Percentiles rank a stretch among this genome's conserved stretches.
Conservation (phyloP, 2,888 invertebrate genomes). For the Priocnemis perturbator region DNA sequence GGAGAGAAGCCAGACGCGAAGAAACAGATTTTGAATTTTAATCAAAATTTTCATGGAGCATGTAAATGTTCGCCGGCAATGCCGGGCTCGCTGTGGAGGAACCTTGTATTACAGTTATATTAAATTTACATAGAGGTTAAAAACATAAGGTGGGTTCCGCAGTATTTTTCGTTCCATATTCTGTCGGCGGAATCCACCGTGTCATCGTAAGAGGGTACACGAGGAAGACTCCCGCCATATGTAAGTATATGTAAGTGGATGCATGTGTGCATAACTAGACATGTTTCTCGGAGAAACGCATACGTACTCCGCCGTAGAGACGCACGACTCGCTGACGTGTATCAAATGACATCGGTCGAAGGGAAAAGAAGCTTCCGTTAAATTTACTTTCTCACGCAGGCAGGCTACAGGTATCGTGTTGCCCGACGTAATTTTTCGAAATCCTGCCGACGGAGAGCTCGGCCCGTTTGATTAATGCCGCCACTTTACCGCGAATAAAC, state of each 20-base stretch:
- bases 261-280: too few species aligned
- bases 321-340: too few species aligned
- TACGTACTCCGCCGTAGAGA: too few species aligned
- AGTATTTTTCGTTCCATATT: conserved; percentile 11
- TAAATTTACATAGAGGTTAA: conserved; percentile 38
- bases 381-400: neutral
- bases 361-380: conserved; percentile 5
- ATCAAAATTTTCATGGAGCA: conserved; percentile 3
- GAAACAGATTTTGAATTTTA: neutral
- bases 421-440: conserved; percentile 18
- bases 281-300: too few species aligned
- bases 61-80: conserved; percentile 4
- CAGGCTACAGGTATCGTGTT: neutral
- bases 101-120: conserved; percentile 15
- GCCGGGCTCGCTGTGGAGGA: neutral
- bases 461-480: conserved; percentile 20
- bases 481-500: too few species aligned
- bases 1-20: neutral
- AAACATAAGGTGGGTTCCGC: conserved; percentile 22
- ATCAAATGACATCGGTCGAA: too few species aligned
- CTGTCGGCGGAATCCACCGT: too few species aligned
- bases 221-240: too few species aligned
- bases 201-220: too few species aligned
- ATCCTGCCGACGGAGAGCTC: conserved; percentile 12
- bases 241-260: too few species aligned